phyloP scores from a whole-genome alignment of 2,888 invertebrate species.

The Tetragonisca angustula region DNA sequence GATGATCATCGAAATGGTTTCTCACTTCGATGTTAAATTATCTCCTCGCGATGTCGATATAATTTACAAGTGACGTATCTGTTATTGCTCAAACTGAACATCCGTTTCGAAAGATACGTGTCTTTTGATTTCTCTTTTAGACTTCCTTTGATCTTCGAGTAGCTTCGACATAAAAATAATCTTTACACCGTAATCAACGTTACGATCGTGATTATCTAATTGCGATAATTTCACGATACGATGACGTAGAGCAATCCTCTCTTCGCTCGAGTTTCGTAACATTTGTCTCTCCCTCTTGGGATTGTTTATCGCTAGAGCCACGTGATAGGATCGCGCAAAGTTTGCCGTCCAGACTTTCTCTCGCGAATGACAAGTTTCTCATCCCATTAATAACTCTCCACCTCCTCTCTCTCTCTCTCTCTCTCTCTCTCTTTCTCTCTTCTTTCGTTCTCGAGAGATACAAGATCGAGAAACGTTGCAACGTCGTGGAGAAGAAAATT shows the following conservation, averaged over 20 bases:
- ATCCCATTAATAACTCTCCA: conserved; percentile 37
- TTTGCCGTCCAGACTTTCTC: conserved; percentile 10
- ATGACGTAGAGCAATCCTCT: not conserved
- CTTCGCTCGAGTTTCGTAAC: not conserved
- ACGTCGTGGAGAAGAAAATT: conserved; percentile 45
- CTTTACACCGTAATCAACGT: not conserved
- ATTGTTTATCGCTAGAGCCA: conserved; percentile 11
- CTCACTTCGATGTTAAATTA: no score
- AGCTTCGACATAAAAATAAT: not conserved
- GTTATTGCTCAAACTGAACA: no score
- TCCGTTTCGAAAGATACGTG: not conserved
- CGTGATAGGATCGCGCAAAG: not conserved
- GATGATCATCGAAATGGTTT: no score
- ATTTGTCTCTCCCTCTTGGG: not conserved
- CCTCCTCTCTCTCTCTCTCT: not conserved
- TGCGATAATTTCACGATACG: no score
- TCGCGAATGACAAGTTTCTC: conserved; percentile 13
- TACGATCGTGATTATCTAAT: not conserved
- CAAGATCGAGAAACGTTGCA: conserved; percentile 14
- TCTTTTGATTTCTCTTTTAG: not conserved
- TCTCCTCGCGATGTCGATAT: no score
- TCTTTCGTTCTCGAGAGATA: not conserved
- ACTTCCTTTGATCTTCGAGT: not conserved
- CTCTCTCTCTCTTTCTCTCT: not conserved
- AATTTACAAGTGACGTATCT: no score